A percentile compares a stretch with the other conserved stretches of the same genome.
Conservation (phyloP, 2,113 vertebrate species). For the Microcebus lehilahytsara region DNA sequence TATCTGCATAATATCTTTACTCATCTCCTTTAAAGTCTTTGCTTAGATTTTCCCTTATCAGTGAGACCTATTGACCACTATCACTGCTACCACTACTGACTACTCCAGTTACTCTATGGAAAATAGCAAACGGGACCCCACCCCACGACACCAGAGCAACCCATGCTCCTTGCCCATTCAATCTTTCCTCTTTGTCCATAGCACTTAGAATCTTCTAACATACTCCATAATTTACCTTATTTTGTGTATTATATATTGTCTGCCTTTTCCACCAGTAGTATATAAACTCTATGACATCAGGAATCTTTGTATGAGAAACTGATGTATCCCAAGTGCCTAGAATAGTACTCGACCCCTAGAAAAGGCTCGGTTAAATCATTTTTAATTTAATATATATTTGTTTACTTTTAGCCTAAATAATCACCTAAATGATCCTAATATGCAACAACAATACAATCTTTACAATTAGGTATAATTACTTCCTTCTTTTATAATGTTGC, state of each 20-base stretch:
- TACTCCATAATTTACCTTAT: background rate
- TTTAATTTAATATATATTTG: background rate
- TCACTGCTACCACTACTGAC: background rate
- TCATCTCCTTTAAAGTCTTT: background rate
- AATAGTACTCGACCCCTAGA: background rate
- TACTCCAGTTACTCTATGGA: background rate
- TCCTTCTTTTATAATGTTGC: constrained; percentile 56
- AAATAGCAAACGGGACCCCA: rapidly evolving
- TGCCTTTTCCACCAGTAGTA: background rate
- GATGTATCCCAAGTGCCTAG: background rate
- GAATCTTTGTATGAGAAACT: background rate
- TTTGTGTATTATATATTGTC: background rate
- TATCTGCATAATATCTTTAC: background rate
- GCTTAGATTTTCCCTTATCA: background rate
- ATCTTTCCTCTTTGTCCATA: background rate
- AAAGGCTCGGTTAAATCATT: background rate
- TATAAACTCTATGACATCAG: background rate
- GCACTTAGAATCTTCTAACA: background rate
- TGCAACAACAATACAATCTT: background rate
- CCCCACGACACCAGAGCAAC: rapidly evolving
- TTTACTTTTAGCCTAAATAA: background rate
- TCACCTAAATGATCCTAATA: background rate
- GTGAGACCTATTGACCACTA: background rate
- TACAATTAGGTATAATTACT: constrained; percentile 54
- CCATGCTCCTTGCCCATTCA: background rate